phyloP scores from a whole-genome alignment of 2,888 invertebrate species.

The Pyralis farinalis region DNA sequence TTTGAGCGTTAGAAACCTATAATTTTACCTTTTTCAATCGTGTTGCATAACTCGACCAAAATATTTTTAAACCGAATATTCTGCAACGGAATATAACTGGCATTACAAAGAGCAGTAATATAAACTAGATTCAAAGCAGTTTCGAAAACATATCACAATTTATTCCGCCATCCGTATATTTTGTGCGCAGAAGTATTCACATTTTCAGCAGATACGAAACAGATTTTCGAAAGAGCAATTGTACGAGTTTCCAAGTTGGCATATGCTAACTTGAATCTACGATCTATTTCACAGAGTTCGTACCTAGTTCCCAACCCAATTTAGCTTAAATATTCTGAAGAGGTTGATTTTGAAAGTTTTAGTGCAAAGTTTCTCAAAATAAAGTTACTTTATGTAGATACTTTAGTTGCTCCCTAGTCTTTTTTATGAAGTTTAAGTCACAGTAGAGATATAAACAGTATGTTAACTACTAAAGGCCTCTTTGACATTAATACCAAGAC shows the following conservation, averaged over 20 bases:
- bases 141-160: not conserved
- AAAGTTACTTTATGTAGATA: no score
- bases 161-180: slow-evolving; percentile 2
- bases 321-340: slow-evolving; percentile 1
- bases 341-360: not conserved
- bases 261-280: slow-evolving; percentile 8
- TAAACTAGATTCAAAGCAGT: not conserved
- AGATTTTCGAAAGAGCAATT: slow-evolving; percentile 9
- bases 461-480: no score
- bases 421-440: no score
- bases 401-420: no score
- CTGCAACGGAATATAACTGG: not conserved
- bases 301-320: slow-evolving; percentile 4
- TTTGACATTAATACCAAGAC: no score
- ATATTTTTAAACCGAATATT: no score
- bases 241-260: slow-evolving; percentile 12
- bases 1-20: no score
- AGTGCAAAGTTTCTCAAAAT: no score
- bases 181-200: not conserved
- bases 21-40: no score
- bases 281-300: slow-evolving; percentile 2
- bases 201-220: slow-evolving; percentile 5
- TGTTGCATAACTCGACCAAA: no score
- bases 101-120: not conserved
- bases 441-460: no score